These are phyloP conservation scores for Cephonodes hylas DNA, from an alignment of 2,888 invertebrate species.

Conservation along the genomic window DNA sequence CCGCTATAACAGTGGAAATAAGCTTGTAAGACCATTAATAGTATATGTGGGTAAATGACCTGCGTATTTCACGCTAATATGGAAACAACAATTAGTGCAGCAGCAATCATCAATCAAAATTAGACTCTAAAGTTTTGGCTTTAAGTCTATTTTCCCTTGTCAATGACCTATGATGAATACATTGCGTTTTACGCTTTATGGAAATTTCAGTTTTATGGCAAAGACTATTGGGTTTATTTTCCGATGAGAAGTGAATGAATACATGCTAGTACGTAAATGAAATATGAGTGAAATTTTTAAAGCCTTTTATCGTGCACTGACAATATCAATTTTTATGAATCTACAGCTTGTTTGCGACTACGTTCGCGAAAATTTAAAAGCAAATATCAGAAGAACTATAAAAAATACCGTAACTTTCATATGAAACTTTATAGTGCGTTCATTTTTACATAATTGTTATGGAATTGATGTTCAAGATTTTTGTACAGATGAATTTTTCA, in stretches of 20 bases:
- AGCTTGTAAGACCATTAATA: conserved; percentile 26
- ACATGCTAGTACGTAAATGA: neutral
- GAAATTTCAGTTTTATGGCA: neutral
- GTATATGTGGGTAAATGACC: conserved; percentile 45
- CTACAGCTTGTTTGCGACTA: neutral
- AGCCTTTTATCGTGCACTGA: neutral
- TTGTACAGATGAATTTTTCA: no score
- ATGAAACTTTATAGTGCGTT: neutral
- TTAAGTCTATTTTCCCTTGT: neutral
- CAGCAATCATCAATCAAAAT: conserved; percentile 19
- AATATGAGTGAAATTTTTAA: conserved; percentile 7
- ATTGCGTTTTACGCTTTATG: neutral
- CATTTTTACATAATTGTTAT: neutral
- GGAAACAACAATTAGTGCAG: conserved; percentile 46
- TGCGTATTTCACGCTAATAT: conserved; percentile 43
- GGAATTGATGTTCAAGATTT: no score
- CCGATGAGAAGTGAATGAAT: neutral
- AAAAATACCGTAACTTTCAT: neutral
- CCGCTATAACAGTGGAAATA: conserved; percentile 2
- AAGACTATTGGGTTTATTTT: neutral
- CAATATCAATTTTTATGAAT: conserved; percentile 1
- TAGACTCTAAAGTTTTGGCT: neutral
- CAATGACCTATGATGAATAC: neutral
- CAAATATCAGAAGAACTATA: neutral
- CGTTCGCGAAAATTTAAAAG: neutral